These are phyloP conservation scores for Polydrusus pterygomalis DNA, from an alignment of 2,888 invertebrate genomes.

Conservation along the genomic window DNA sequence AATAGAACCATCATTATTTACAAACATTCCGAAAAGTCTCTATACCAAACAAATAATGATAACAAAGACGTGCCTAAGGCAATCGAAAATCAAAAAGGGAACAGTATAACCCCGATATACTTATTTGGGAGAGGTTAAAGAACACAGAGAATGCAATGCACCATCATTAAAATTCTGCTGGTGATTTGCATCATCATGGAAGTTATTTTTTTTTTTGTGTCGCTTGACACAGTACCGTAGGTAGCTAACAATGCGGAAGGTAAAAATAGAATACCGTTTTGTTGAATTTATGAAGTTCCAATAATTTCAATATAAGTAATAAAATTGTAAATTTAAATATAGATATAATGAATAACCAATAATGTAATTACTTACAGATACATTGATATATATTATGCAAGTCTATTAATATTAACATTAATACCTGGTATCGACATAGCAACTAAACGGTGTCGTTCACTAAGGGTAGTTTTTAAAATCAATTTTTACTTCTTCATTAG, in stretches of 20 bases:
- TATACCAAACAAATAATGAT: not conserved
- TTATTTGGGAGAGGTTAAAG: conserved; percentile 55
- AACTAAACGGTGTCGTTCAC: too few species aligned
- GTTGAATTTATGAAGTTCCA: conserved; percentile 19
- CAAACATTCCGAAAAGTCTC: not conserved
- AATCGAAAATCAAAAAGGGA: conserved; percentile 50
- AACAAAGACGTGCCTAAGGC: conserved; percentile 34
- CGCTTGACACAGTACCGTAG: conserved; percentile 44
- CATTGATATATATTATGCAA: too few species aligned
- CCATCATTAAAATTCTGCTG: conserved; percentile 54
- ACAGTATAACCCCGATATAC: conserved; percentile 54
- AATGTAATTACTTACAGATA: too few species aligned
- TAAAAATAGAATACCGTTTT: conserved; percentile 38
- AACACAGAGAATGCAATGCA: conserved; percentile 44
- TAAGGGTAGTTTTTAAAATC: too few species aligned
- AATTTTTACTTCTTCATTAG: too few species aligned
- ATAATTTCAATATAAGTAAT: not conserved
- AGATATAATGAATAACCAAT: too few species aligned
- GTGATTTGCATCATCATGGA: conserved; percentile 49
- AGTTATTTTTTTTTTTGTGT: conserved; percentile 45
- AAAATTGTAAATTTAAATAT: not conserved
- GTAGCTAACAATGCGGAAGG: conserved; percentile 49
- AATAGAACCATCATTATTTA: not conserved
- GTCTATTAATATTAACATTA: too few species aligned
- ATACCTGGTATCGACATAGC: too few species aligned